Base-by-base conservation (phyloP, 1,140 invertebrate species). In the Drosophila nigrodunni region DNA sequence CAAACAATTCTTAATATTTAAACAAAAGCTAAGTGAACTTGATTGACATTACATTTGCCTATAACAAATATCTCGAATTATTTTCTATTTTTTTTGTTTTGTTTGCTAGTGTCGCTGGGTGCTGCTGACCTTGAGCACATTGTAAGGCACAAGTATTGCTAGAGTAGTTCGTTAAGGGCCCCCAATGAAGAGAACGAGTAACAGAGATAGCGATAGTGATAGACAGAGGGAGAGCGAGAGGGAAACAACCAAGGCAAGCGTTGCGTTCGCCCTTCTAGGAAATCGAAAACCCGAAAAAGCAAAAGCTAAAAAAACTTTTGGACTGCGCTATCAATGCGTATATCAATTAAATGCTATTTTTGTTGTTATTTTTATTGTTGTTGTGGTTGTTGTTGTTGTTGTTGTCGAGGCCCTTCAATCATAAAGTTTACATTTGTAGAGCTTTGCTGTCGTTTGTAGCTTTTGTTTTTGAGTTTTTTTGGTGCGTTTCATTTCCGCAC, bases 401-500 rank as follows among this genome's bases (percentile, higher is more conserved):
- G 75, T 55, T 57, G 50, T 68, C 25, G 76, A 55, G 76, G 81
- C 83, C 83, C 82, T 88, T 88, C 83, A 70, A 74, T 70, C 74
- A 82, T 79, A 68, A 74, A 82, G 34, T 67, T 81, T 74, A 74
- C 66, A 70, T 70, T 74, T 62, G 25, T 62, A 57, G 66, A 69
- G 72, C 72, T 74, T 13, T 57, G 25, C 41, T 66, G 30, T 66
- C 44, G 57, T 66, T 75, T 66, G 18, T 66, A 44, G 49, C 61
- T 74, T 64, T 65, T 62, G 55, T 39, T 54, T 39, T 21, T 21
- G n/a, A n/a, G n/a, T 59, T 37, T 75, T 58, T 52, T 62, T 43
- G 47, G 68, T 78, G 50, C 69, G 61, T 77, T 30, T 82, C 72
- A 86, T 88, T 86, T 86, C 82, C 83, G 82, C 83, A 86, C 50